Evolutionary conservation across 1,140 invertebrate species (phyloP).

Genomic region (Portunus trituberculatus): DNA sequence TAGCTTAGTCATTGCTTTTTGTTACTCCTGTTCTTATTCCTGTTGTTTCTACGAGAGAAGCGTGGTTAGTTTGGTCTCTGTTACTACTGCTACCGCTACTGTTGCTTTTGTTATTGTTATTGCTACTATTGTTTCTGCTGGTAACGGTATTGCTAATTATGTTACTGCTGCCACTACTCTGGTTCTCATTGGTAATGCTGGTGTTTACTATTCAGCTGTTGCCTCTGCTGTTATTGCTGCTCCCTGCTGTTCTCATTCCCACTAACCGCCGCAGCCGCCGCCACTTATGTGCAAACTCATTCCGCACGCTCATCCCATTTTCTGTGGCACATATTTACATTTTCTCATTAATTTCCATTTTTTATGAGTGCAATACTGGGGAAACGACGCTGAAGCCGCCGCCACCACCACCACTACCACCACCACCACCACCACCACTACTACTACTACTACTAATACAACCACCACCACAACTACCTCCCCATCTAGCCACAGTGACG

Average conservation of each 20-base stretch:
- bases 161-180: background rate
- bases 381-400: background rate
- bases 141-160: background rate
- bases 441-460: background rate
- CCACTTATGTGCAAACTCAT: background rate
- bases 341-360: constrained; percentile 24
- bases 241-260: background rate
- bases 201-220: background rate
- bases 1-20: no score
- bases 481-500: background rate
- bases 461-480: background rate
- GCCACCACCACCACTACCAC: background rate
- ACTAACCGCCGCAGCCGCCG: background rate
- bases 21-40: no score
- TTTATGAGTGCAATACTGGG: background rate
- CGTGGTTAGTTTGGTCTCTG: background rate
- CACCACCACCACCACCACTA: background rate
- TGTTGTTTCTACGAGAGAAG: no score
- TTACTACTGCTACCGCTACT: background rate
- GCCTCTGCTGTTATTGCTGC: background rate
- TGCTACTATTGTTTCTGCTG: background rate
- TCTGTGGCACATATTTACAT: background rate
- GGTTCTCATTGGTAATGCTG: background rate
- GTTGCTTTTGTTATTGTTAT: background rate
- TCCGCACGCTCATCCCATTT: background rate